A percentile compares a stretch with the other conserved stretches of the same genome.
Conservation (phyloP, 2,113 vertebrate species). For the Gallinago media region DNA sequence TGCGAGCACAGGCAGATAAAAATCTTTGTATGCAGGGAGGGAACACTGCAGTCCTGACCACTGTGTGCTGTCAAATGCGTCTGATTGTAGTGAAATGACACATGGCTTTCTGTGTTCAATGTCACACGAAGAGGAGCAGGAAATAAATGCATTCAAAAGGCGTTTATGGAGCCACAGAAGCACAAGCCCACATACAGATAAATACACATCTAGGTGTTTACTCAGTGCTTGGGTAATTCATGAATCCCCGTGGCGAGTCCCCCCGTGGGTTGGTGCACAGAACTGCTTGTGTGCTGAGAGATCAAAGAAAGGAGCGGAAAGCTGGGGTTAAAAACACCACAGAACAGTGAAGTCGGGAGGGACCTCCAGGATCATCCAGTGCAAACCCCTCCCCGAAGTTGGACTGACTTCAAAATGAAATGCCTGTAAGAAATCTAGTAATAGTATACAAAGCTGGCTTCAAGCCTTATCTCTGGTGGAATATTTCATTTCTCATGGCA, state of each 20-base stretch:
- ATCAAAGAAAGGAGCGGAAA: background rate
- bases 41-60: background rate
- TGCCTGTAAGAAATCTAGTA: background rate
- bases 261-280: background rate
- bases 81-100: background rate
- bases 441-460: background rate
- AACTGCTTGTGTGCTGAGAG: background rate
- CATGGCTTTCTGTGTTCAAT: background rate
- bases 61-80: background rate
- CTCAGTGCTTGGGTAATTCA: background rate
- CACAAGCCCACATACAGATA: background rate
- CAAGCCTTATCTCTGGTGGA: background rate
- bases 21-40: background rate
- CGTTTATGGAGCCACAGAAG: background rate
- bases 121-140: background rate
- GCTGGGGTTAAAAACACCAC: background rate
- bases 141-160: background rate
- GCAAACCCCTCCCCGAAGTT: background rate
- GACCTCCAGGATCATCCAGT: background rate
- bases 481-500: background rate
- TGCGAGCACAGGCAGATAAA: background rate
- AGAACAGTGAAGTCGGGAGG: background rate
- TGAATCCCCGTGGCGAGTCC: background rate
- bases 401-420: background rate
- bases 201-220: background rate